Evolutionary conservation across 2,113 vertebrate genomes (phyloP), one percentile per base, ranked within the genome.

Genomic region (Corythoichthys haematopterus): DNA sequence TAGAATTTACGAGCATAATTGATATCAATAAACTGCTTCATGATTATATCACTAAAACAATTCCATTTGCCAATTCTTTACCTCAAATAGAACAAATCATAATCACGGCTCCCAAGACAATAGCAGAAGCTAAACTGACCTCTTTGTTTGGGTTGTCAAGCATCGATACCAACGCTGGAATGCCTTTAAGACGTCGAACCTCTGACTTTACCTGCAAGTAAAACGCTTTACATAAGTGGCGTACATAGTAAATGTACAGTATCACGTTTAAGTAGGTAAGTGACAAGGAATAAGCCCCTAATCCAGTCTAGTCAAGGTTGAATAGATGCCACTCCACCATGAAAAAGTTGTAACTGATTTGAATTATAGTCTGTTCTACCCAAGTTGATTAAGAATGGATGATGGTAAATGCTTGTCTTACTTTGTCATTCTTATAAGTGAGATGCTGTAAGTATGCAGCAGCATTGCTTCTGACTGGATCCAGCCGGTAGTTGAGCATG

Each of bases 371-470:
- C 16, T 37, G 14, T 14, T 72, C 1, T 58, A 11, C 9, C 36
- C 20, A 3, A 43, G 45, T n/a, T n/a, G 6, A 9, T 15, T 0
- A 36, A 35, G 55, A 13, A 36, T 14, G 33, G 12, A 15, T 50
- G 47, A 50, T 28, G 10, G 55, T 6, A 55, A 7, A 61, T 57
- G 10, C 6, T 5, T 35, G 48, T 56, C 8, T 80, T 79, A 93
- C 92, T 86, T 97, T 96, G 84, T 99, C 97, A 0, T 99, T 99
- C 57, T 94, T 95, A 76, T 92, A 99, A 77, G 95, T 98, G 77
- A 98, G 90, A 80, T 99, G 97, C 71, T 99, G 97, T 81, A 99
- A 89, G 80, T 93, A 99, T 0, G 97, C 96, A 0, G 97, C 97
- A 0, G 97, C 97, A 0, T 99, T 99, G 88, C 94, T 94, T 80